These are phyloP conservation scores for Herpailurus yagouaroundi DNA, from an alignment of 2,113 vertebrate genomes.

Conservation along the genomic window DNA sequence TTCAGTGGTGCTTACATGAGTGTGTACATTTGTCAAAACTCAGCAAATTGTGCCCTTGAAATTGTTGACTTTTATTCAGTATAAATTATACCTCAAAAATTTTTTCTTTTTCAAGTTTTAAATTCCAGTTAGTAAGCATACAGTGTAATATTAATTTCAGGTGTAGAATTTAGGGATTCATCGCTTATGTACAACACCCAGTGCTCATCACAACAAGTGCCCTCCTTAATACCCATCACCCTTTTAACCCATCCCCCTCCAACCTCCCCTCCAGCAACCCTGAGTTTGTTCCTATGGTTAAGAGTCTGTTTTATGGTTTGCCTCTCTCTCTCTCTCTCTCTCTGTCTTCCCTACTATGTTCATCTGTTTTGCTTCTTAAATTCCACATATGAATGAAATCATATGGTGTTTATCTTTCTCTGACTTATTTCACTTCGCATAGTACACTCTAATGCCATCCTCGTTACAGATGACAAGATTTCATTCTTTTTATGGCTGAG, in stretches of 20 bases:
- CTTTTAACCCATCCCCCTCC: neutral
- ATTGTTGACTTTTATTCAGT: conserved; percentile 1
- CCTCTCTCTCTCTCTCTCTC: neutral
- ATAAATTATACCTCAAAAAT: neutral
- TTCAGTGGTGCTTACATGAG: neutral
- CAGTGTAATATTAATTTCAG: neutral
- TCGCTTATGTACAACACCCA: neutral
- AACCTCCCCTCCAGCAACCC: neutral
- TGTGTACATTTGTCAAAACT: conserved; percentile 3
- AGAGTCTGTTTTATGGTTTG: neutral
- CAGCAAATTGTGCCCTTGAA: neutral
- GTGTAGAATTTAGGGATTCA: neutral
- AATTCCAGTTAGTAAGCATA: neutral
- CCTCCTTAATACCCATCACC: neutral
- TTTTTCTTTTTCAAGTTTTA: neutral
- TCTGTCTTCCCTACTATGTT: neutral
- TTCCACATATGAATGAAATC: neutral
- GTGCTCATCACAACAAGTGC: neutral
- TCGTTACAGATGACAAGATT: neutral
- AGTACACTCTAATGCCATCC: neutral
- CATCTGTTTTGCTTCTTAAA: neutral
- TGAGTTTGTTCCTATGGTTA: neutral
- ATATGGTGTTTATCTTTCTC: neutral
- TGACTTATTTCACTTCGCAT: neutral
- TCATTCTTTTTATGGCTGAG: neutral